Evolutionary conservation across 1,140 invertebrate species (phyloP), one percentile per base, ranked within the genome.

Genomic region (Scaptomyza montana): DNA sequence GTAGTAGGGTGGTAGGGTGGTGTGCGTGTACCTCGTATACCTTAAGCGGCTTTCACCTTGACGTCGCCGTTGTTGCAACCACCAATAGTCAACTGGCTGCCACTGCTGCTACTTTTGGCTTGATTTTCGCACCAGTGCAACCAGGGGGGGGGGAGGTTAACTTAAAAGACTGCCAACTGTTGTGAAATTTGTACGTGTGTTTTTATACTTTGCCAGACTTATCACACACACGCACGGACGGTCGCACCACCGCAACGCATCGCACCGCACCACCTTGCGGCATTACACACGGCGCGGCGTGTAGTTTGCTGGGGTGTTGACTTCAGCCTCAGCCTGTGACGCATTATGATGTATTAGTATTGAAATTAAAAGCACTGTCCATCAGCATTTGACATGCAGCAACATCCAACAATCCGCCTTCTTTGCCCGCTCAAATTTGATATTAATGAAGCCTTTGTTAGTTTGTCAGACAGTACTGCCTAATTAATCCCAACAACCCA

Each of bases 21-120:
- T n/a, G n/a, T 72, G 69, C 39, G 36, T 64, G 51, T 21, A 16
- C 36, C 36, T 39, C 36, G 45, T 28, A 13, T 77, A 89, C 85
- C 85, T 89, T 89, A 89, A 89, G 84, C 84, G 84, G 84, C 85
- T 89, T 89, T 89, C 73, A 89, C 84, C 84, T 89, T 86, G 81
- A 80, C 80, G 74, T 69, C 50, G 61, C 1, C 63, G 28, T 7
- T 43, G 33, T 43, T 61, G 25, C 81, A 79, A 86, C 81, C 78
- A 72, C 56, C 69, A 6, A 6, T 30, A 30, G 30, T 30, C 28
- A 16, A 50, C 25, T 36, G 63, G 53, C 63, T 28, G 63, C 53
- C 63, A 59, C 46, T 55, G 65, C 50, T 50, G 43, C 13, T 19
- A 28, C 50, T 49, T 63, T 45, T 41, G 50, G 57, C 65, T 84